Evolutionary conservation across 2,888 invertebrate genomes (phyloP).

Genomic region (Euclidia mi): DNA sequence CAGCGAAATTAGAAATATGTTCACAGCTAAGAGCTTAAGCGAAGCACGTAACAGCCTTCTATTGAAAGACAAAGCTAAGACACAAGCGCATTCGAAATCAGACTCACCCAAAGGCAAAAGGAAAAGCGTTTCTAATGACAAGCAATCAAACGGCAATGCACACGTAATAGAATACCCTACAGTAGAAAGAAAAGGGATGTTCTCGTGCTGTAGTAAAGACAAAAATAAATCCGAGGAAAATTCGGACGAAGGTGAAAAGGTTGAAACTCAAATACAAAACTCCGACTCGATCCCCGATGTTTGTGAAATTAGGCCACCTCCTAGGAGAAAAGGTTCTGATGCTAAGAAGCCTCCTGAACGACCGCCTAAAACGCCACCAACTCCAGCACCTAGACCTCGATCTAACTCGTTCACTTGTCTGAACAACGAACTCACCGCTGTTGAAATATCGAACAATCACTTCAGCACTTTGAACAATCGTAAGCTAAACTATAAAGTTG

Average conservation of each 20-base stretch:
- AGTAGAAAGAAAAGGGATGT: slow-evolving; percentile 93
- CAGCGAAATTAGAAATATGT: slow-evolving; percentile 88
- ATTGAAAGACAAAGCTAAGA: slow-evolving; percentile 84
- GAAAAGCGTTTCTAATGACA: slow-evolving; percentile 79
- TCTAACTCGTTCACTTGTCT: slow-evolving; percentile 89
- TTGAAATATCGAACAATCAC: slow-evolving; percentile 82
- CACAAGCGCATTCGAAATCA: slow-evolving; percentile 70
- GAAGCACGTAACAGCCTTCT: slow-evolving; percentile 88
- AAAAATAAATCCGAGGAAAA: slow-evolving; percentile 88
- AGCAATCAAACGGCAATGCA: slow-evolving; percentile 80
- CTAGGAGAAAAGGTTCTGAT: slow-evolving; percentile 90
- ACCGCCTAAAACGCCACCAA: slow-evolving; percentile 91
- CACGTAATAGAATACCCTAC: slow-evolving; percentile 93
- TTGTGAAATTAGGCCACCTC: slow-evolving; percentile 91
- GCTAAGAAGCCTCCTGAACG: slow-evolving; percentile 91
- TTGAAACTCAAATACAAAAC: slow-evolving; percentile 75
- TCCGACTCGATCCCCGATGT: slow-evolving; percentile 85
- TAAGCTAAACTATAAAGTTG: slow-evolving; percentile 82
- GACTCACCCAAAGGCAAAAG: slow-evolving; percentile 86
- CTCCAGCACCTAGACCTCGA: slow-evolving; percentile 87
- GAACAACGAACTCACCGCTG: slow-evolving; percentile 81
- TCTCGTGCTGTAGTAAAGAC: slow-evolving; percentile 92
- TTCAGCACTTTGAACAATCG: slow-evolving; percentile 85
- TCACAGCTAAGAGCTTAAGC: slow-evolving; percentile 85
- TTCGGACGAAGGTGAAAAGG: slow-evolving; percentile 80